These are phyloP conservation scores for Megalopta genalis DNA, from an alignment of 1,140 invertebrate species.

Conservation along the genomic window DNA sequence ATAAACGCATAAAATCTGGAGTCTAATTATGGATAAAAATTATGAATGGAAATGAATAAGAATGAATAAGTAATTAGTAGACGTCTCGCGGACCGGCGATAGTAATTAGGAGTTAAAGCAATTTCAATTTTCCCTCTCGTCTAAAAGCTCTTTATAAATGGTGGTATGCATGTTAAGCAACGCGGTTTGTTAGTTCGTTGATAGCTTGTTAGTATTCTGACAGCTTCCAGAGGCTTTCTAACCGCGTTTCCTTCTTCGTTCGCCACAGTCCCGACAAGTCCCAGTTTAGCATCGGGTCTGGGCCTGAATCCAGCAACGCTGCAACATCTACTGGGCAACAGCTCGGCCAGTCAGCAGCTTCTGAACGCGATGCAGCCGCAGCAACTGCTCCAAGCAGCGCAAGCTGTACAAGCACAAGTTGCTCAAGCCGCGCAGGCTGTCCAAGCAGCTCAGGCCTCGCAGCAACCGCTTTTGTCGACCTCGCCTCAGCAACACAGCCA, in stretches of 20 bases:
- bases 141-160: no score
- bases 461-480: slow-evolving; percentile 79
- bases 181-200: no score
- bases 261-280: slow-evolving; percentile 78
- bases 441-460: slow-evolving; percentile 75
- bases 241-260: slow-evolving; percentile 24
- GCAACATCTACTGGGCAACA: slow-evolving; percentile 86
- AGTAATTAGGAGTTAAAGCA: no score
- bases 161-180: no score
- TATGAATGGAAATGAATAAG: no score
- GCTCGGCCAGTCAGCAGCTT: slow-evolving; percentile 83
- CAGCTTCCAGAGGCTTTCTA: no score
- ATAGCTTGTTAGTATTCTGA: no score
- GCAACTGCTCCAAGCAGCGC: slow-evolving; percentile 77
- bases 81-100: no score
- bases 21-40: no score
- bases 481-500: slow-evolving; percentile 78
- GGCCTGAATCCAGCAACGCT: slow-evolving; percentile 83
- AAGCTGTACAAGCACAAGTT: slow-evolving; percentile 72
- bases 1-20: no score
- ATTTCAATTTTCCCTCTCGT: no score
- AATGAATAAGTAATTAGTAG: no score
- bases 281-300: slow-evolving; percentile 77
- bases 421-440: slow-evolving; percentile 72
- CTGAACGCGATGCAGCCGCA: slow-evolving; percentile 84